phyloP scores from a whole-genome alignment of 2,797 vertebrate species.

The Coreius guichenoti region DNA sequence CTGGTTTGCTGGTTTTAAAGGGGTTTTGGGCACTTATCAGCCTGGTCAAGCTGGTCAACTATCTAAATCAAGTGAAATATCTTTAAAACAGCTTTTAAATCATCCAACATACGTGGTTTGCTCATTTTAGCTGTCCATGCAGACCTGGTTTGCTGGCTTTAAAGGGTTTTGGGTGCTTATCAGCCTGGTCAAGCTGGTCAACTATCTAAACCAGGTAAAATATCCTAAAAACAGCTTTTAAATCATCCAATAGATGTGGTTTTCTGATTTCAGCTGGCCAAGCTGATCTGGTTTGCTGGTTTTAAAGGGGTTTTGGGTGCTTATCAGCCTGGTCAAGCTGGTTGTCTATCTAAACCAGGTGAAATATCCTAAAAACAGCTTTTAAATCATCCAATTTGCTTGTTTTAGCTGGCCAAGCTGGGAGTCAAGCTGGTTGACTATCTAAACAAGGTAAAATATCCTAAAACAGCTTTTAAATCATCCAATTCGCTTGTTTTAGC shows the following conservation, averaged over 20 bases:
- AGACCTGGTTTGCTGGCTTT: not conserved
- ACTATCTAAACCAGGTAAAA: not conserved
- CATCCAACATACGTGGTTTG: no score
- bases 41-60: not conserved
- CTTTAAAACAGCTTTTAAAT: not conserved
- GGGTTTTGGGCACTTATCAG: not conserved
- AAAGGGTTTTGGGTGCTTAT: no score
- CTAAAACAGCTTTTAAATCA: not conserved
- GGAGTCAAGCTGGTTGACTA: not conserved
- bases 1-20: no score
- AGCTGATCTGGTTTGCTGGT: not conserved
- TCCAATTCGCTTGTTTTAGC: not conserved
- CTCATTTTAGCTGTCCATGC: not conserved
- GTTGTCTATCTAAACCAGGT: not conserved
- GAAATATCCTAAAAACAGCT: not conserved
- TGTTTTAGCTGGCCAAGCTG: not conserved
- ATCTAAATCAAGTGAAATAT: not conserved
- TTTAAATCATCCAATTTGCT: not conserved
- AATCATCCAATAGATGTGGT: not conserved
- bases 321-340: not conserved
- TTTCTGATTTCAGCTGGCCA: not conserved
- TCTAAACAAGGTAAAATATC: not conserved
- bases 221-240: not conserved
- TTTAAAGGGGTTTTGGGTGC: not conserved
- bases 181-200: no score